A percentile compares a stretch with the other conserved stretches of the same genome.
Evolutionary conservation across 2,888 invertebrate genomes (phyloP).

Genomic region (Bugula neritina): DNA sequence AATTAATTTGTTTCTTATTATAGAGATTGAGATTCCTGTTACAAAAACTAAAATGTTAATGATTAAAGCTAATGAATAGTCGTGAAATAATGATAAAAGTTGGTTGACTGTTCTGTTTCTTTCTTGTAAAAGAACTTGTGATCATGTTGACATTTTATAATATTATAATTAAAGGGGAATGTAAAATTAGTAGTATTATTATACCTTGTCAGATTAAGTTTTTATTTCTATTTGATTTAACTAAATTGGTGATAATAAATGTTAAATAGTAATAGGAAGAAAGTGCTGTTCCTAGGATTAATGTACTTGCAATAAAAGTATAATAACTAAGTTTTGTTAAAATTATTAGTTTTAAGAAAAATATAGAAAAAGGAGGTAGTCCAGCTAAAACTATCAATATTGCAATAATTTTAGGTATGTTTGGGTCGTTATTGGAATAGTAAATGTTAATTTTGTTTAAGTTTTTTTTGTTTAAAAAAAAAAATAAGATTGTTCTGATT

Average conservation of each 20-base stretch:
- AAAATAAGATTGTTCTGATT: neutral
- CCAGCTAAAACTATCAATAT: too few species aligned
- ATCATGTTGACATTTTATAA: neutral
- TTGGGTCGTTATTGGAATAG: too few species aligned
- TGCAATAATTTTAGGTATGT: too few species aligned
- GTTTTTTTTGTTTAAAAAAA: neutral
- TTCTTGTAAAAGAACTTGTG: conserved; percentile 37
- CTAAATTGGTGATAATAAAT: neutral
- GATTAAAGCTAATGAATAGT: conserved; percentile 39
- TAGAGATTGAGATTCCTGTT: conserved; percentile 33
- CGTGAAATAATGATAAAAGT: conserved; percentile 42
- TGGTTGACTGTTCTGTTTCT: conserved; percentile 38
- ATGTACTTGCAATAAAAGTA: neutral
- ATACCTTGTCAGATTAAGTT: too few species aligned
- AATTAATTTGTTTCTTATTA: conserved; percentile 29
- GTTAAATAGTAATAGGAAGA: neutral
- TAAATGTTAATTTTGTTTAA: neutral
- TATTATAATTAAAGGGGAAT: neutral
- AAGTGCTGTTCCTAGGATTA: neutral
- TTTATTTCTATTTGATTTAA: neutral
- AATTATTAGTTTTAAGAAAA: neutral
- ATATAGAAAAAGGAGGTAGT: neutral
- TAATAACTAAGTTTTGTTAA: neutral
- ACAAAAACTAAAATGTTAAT: conserved; percentile 37
- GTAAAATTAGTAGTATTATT: neutral